Base-by-base conservation (phyloP, 1,140 invertebrate species). In the Lethrus apterus region DNA sequence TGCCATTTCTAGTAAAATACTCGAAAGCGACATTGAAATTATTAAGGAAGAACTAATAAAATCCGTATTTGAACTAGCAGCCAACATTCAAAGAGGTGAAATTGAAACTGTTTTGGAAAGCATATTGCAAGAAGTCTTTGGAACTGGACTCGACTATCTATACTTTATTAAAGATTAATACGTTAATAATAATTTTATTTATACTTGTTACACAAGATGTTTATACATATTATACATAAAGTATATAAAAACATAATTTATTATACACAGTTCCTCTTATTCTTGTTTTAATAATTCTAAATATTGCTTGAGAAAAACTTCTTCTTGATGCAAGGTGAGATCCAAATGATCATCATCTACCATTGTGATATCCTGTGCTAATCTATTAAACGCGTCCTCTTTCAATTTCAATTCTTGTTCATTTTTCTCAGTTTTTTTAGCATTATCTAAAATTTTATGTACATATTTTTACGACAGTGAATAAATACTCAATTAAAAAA, bases 271-370 rank as follows among this genome's bases (percentile, higher is more conserved):
- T 26, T 26, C n/a, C n/a, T 26, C n/a, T 30, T 31, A 31, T 17
- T 51, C 50, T 32, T 53, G 52, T 21, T 59, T 40, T 13, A 81
- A 64, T 19, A 80, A 58, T 0, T 70, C 68, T 55, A 77, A 71
- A 62, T 81, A 82, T 58, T 79, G 72, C 3, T 62, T 66, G 1
- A 81, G 68, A 48, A 78, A 74, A 24, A 73, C 63, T 58, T 79
- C 76, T 60, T 81, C 79, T 42, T 76, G 71, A 2, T 64, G 51
- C 8, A 82, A 63, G 1, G 71, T 70, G 10, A 78, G 61, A 60
- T 80, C 76, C 23, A 81, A 60, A 57, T 82, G 74, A 47, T 79
- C 79, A 53, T 80, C 75, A 32, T 80, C 79, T 7, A 74, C 74
- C 14, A 64, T 65, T 1, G 65, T 65, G 10, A 81, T 71, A 40